Evolutionary conservation across 2,113 vertebrate genomes (phyloP), one percentile per base, ranked within the genome.

Genomic region (Donacobius atricapilla): DNA sequence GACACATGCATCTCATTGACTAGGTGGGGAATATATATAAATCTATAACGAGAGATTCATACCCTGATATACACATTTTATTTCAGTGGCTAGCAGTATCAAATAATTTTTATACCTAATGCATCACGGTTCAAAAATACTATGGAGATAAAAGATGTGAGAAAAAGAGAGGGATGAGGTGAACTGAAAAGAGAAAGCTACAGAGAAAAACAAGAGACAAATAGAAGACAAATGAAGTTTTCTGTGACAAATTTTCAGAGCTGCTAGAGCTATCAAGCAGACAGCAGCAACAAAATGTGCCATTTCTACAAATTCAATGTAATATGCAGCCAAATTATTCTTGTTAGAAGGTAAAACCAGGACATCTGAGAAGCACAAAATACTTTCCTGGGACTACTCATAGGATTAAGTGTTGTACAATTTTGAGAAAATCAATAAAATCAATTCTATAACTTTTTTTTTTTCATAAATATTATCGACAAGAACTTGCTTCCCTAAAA

Each of bases 1-100:
- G 56, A 81, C 95, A 95, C n/a, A 48, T 94, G 91, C 57, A 53
- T 60, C 85, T 89, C 72, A 70, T 94, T 95, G 91, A 87, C 82
- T 71, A 69, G 80, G n/a, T 28, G 21, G 31, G 23, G 48, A 86
- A 72, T 19, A 24, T 8, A 33, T 19, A 71, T 77, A 86, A 93
- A 89, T 83, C 80, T 66, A 42, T 60, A 78, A 19, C 54, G 60
- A 65, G 42, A 48, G 31, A 57, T 39, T n/a, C 13, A 68, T 51
- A 71, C 81, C 69, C 53, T 78, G 39, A 50, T 78, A 44, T 24
- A 27, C 54, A 7, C 60, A 63, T 57, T 83, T 87, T 73, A 75
- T 73, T 94, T 86, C 90, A 68, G 19, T 9, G 45, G 18, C 33
- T 88, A 58, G 75, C 13, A 71, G 22, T 68, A 90, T 90, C 33